A percentile compares a stretch with the other conserved stretches of the same genome.
Evolutionary conservation across 1,140 invertebrate species (phyloP).

Genomic region (Diuraphis noxia): DNA sequence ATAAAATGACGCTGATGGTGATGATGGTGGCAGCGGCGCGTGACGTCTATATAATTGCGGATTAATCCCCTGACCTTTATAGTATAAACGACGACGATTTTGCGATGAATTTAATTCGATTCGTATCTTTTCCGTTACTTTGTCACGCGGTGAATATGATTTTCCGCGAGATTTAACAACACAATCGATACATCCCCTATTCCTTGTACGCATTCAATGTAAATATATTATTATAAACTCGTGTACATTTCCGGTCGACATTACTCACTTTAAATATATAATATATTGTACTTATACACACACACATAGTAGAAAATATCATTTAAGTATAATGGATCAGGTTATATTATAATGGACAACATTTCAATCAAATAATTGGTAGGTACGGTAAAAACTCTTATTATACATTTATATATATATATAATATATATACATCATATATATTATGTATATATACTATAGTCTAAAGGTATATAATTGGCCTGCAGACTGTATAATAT

Average conservation of each 20-base stretch:
- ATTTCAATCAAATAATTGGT: background rate
- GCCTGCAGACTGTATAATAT: no score
- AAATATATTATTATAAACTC: background rate
- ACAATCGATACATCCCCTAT: background rate
- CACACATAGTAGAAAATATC: background rate
- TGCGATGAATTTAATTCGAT: slow-evolving; percentile 20
- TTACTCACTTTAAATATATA: background rate
- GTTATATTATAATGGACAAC: background rate
- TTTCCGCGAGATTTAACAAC: slow-evolving; percentile 14
- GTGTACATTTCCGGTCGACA: background rate
- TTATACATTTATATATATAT: background rate
- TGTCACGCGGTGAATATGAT: slow-evolving; percentile 26
- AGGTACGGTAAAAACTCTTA: background rate
- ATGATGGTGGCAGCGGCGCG: background rate
- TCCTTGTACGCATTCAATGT: background rate
- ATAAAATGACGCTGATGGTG: background rate
- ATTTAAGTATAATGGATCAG: background rate
- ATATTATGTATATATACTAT: no score
- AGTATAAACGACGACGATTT: background rate
- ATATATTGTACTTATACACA: background rate
- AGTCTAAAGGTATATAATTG: no score
- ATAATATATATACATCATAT: no score
- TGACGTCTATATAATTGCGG: background rate
- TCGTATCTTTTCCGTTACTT: slow-evolving; percentile 31
- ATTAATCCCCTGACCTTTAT: background rate